These are phyloP conservation scores for Nebria salina DNA, from an alignment of 2,888 invertebrate genomes.

Conservation along the genomic window DNA sequence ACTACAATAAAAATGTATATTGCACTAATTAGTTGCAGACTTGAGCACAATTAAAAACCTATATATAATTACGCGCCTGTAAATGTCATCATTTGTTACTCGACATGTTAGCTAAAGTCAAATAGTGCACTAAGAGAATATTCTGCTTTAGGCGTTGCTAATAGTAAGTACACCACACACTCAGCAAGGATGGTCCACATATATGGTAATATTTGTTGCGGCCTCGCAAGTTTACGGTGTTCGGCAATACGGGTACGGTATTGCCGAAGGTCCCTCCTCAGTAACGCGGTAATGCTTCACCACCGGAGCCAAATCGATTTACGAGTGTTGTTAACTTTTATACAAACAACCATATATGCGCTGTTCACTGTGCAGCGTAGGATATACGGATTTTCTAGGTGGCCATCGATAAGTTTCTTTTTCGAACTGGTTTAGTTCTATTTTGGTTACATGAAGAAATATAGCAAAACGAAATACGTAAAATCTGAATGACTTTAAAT, in stretches of 20 bases:
- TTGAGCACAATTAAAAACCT: not conserved
- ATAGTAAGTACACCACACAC: not conserved
- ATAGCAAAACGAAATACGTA: no score
- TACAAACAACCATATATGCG: slow-evolving; percentile 11
- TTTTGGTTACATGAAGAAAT: no score
- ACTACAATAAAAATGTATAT: not conserved
- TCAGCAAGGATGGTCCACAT: not conserved
- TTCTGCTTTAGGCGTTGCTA: not conserved
- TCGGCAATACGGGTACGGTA: not conserved
- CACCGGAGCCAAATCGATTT: slow-evolving; percentile 26
- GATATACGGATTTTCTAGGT: slow-evolving; percentile 2
- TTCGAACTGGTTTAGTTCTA: not conserved
- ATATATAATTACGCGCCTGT: not conserved
- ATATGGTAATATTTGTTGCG: not conserved
- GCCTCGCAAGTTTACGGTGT: not conserved
- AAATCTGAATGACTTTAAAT: no score
- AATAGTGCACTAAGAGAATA: not conserved
- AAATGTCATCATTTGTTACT: not conserved
- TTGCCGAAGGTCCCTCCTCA: not conserved
- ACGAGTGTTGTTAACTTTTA: slow-evolving; percentile 28
- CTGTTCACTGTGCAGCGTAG: not conserved
- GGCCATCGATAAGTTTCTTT: not conserved
- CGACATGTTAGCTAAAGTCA: not conserved
- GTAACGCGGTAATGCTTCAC: not conserved
- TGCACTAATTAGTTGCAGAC: not conserved